Evolutionary conservation across 2,113 vertebrate genomes (phyloP).

Genomic region (Cyrtonyx montezumae): DNA sequence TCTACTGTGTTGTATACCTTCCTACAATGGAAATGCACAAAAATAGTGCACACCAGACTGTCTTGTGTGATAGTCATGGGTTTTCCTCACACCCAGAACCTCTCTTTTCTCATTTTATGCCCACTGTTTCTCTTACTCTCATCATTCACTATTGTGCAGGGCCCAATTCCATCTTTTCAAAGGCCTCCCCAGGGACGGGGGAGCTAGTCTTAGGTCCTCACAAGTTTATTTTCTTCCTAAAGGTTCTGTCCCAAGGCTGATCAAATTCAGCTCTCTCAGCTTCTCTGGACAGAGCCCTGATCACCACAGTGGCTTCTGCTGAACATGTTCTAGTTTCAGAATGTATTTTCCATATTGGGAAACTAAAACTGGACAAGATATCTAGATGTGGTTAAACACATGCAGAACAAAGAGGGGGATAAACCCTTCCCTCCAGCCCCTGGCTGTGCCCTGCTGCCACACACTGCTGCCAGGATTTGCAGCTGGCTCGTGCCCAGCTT

Average conservation of each 20-base stretch:
- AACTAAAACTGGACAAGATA: not conserved
- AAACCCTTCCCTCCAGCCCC: not conserved
- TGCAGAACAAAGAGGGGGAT: not conserved
- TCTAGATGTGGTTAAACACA: not conserved
- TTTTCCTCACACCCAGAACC: not conserved
- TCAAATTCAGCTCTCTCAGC: not conserved
- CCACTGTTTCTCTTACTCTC: not conserved
- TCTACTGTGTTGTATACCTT: not conserved
- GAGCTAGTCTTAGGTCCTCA: not conserved
- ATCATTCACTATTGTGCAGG: too few species aligned
- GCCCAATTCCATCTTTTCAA: not conserved
- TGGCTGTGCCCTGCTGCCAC: not conserved
- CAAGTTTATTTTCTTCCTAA: not conserved
- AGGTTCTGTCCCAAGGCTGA: not conserved
- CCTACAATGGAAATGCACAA: not conserved
- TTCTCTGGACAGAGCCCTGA: not conserved
- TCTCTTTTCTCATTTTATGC: not conserved
- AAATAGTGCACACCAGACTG: not conserved
- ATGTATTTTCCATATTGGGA: not conserved
- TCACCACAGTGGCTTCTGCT: not conserved
- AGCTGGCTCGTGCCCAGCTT: not conserved
- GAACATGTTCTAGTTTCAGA: not conserved
- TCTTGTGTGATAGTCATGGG: not conserved
- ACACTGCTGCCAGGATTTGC: not conserved
- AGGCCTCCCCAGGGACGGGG: not conserved